Conservation (phyloP, 2,113 vertebrate species). For the Lepus europaeus region DNA sequence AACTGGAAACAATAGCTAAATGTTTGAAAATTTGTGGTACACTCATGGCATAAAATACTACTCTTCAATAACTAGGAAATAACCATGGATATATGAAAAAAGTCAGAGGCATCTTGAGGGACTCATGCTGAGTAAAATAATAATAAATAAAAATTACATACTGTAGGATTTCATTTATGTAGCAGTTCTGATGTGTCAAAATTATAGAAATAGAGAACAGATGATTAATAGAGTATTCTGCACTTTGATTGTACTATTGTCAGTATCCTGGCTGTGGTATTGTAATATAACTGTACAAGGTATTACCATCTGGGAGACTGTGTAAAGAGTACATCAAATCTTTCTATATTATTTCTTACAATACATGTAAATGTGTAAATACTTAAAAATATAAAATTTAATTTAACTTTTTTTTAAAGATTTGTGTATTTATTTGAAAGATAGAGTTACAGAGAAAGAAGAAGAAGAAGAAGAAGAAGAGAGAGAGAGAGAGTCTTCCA, state of each 20-base stretch:
- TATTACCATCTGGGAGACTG: not conserved
- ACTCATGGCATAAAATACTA: not conserved
- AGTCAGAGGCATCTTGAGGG: not conserved
- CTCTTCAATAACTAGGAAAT: not conserved
- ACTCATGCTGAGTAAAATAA: not conserved
- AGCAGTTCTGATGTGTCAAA: not conserved
- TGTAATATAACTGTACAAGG: not conserved
- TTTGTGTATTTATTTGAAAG: too few species aligned
- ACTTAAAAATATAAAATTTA: not conserved
- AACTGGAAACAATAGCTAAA: not conserved
- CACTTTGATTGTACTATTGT: not conserved
- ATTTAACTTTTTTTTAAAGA: not conserved
- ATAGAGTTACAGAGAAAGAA: too few species aligned
- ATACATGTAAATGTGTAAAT: not conserved
- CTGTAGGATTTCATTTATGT: not conserved
- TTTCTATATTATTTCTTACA: not conserved
- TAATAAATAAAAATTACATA: not conserved
- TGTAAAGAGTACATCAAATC: not conserved
- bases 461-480: too few species aligned
- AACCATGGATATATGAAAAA: not conserved
- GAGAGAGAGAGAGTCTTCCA: too few species aligned
- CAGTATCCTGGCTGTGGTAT: not conserved
- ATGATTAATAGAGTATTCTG: not conserved
- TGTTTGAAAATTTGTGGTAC: not conserved
- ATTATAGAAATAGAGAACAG: not conserved